Evolutionary conservation across 2,797 vertebrate species (phyloP).

Genomic region (Gymnopithys bicolor): DNA sequence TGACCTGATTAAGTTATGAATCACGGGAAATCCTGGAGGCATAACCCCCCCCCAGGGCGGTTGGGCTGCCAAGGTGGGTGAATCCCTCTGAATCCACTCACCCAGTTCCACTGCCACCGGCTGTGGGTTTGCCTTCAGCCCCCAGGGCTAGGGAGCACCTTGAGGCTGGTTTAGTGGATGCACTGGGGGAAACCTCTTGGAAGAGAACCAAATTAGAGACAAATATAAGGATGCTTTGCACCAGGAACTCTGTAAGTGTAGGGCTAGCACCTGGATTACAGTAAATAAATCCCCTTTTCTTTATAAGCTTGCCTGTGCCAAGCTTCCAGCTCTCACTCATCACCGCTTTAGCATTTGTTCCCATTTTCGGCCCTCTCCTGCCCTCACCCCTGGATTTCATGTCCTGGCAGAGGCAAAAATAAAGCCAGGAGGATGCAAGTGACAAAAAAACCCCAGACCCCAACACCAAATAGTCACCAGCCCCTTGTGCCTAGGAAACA

Average conservation of each 20-base stretch:
- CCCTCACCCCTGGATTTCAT: neutral
- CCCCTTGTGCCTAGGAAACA: neutral
- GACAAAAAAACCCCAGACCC: neutral
- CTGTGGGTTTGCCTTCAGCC: neutral
- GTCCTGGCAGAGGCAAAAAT: neutral
- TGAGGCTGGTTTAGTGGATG: rapidly evolving
- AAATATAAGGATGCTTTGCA: neutral
- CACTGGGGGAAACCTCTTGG: neutral
- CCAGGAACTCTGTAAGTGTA: neutral
- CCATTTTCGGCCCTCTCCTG: neutral
- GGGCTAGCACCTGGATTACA: neutral
- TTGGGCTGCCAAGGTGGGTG: neutral
- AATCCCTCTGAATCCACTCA: neutral
- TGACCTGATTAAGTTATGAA: conserved; percentile 15
- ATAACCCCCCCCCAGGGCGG: neutral
- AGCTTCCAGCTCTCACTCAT: neutral
- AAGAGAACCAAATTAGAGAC: neutral
- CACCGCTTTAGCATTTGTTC: neutral
- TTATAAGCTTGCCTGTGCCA: neutral
- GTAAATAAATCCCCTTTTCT: conserved; percentile 31
- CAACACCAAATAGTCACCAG: neutral
- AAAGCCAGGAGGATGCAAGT: neutral
- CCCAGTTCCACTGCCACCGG: neutral
- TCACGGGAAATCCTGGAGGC: neutral
- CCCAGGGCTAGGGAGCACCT: neutral